Conservation (phyloP, 2,888 invertebrate species). For the Choristoneura rosaceana region DNA sequence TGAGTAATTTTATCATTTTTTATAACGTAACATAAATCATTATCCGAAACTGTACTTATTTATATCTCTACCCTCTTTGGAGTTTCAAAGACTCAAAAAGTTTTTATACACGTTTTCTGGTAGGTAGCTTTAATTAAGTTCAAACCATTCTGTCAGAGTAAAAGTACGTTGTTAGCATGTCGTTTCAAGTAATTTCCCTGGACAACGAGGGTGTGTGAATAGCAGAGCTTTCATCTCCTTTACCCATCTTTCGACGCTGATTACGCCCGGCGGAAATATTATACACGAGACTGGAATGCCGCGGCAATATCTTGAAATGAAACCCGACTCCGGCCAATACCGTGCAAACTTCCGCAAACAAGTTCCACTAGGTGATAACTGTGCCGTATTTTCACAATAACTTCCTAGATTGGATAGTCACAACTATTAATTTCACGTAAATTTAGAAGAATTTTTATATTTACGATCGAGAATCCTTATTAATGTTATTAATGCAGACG, state of each 20-base stretch:
- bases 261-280: constrained; percentile 39
- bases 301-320: constrained; percentile 61
- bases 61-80: constrained; percentile 2
- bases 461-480: no score
- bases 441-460: not conserved
- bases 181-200: constrained; percentile 37
- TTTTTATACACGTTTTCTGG: constrained; percentile 4
- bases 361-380: constrained; percentile 42
- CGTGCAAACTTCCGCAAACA: constrained; percentile 56
- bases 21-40: constrained; percentile 6
- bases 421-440: not conserved
- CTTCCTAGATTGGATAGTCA: constrained; percentile 15
- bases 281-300: constrained; percentile 37
- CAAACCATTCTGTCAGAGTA: constrained; percentile 18
- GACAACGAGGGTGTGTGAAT: constrained; percentile 37
- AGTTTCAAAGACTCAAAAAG: constrained; percentile 6
- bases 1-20: constrained; percentile 16
- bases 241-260: constrained; percentile 34
- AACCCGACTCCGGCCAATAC: constrained; percentile 50
- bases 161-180: constrained; percentile 34
- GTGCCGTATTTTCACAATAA: constrained; percentile 23
- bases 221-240: constrained; percentile 39
- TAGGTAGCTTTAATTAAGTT: constrained; percentile 26
- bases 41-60: constrained; percentile 1
- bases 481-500: no score